phyloP scores from a whole-genome alignment of 2,113 vertebrate species.

The Pholis gunnellus region DNA sequence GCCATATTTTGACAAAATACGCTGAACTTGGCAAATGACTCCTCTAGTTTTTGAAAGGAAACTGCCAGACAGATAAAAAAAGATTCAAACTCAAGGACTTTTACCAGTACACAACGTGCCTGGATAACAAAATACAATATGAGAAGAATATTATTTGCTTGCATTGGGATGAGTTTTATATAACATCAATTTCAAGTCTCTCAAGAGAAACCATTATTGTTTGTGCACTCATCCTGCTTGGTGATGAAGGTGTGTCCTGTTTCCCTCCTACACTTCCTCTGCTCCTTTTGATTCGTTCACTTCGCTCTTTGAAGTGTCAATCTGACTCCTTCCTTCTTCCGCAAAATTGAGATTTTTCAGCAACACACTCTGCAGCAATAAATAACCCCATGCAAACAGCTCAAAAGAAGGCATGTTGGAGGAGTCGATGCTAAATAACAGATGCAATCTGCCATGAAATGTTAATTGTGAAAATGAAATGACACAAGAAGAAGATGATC shows the following conservation, averaged over 20 bases:
- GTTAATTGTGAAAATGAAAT: conserved; percentile 17
- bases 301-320: conserved; percentile 28
- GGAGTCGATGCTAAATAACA: conserved; percentile 4
- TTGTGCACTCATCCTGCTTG: not conserved
- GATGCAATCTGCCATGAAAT: conserved; percentile 9
- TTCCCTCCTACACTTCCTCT: conserved; percentile 1
- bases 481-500: not conserved
- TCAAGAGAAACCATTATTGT: not conserved
- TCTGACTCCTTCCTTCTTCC: conserved; percentile 2
- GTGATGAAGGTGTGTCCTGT: conserved; percentile 1
- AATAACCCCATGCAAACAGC: conserved; percentile 19
- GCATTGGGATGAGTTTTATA: not conserved
- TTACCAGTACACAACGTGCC: not conserved
- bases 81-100: not conserved
- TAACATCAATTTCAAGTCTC: not conserved
- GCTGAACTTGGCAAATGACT: not conserved
- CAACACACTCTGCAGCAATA: not conserved
- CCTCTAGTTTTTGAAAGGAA: not conserved
- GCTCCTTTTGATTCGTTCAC: conserved; percentile 1
- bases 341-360: conserved; percentile 9
- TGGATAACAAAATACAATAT: not conserved
- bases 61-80: not conserved
- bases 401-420: not conserved
- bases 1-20: conserved; percentile 29
- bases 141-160: not conserved